Evolutionary conservation across 2,888 invertebrate genomes (phyloP), one percentile per base, ranked within the genome.

Genomic region (Lumbricus terrestris): DNA sequence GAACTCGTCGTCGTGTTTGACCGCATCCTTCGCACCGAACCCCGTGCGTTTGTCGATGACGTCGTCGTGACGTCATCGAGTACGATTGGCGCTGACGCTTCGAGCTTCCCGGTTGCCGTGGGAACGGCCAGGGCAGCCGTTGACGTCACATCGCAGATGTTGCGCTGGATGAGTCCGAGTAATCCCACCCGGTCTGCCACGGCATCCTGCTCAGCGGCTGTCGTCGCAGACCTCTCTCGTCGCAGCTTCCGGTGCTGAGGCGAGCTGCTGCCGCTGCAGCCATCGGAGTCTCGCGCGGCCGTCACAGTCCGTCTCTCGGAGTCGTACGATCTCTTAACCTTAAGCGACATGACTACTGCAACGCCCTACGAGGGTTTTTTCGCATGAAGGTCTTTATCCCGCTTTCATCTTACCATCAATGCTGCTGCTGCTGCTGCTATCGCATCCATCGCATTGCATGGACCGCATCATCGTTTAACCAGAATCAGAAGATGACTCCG

Each of bases 61-160:
- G 85, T 37, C 35, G 85, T 37, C 85, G 37, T 85, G 85, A 85
- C 85, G 85, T 85, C 85, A 37, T 85, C 85, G 0, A 85, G 85
- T 6, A 85, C 85, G 85, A 85, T 85, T 18, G 85, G 85, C 35
- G 85, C 85, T 13, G 85, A 85, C 34, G 85, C 85, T 20, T 85
- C 85, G 35, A 85, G 85, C 85, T 85, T 85, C 37, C 85, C 85
- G 11, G 85, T 85, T 37, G 85, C 85, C 85, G 37, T 85, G 85
- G 85, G 85, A 85, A 85, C 85, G 85, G 85, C 85, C 13, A 85
- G 85, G 85, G 85, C 85, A 0, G 85, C 85, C 85, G 85, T 85
- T 18, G 85, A 85, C 85, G 85, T 85, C 85, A 85, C 35, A 34
- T 85, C 85, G 85, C 85, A 18, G 85, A 85, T 85, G 85, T 85